phyloP scores from a whole-genome alignment of 2,888 invertebrate genomes.

The Tenthredo scrophulariae region DNA sequence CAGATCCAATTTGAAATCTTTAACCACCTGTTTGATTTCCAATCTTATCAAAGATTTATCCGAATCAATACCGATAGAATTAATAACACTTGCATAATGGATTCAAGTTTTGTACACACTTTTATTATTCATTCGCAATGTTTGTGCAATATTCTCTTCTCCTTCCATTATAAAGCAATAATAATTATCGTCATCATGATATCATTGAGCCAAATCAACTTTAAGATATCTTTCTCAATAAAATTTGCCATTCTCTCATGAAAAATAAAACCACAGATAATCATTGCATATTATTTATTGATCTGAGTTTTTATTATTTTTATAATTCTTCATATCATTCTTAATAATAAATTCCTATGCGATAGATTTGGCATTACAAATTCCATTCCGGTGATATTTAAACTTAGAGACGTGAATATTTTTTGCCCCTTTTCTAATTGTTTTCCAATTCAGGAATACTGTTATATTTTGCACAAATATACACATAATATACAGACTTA shows the following conservation, averaged over 20 bases:
- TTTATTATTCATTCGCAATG: not conserved
- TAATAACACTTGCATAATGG: not conserved
- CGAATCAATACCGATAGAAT: not conserved
- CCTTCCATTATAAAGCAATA: not conserved
- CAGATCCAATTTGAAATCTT: not conserved
- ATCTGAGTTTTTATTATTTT: not conserved
- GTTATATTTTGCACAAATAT: slow-evolving; percentile 8
- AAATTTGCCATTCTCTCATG: not conserved
- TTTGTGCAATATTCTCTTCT: slow-evolving; percentile 30
- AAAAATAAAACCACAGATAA: not conserved
- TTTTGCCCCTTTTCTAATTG: not conserved
- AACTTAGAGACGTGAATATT: not conserved
- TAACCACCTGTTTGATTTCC: not conserved
- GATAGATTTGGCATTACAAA: not conserved
- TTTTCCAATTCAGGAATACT: not conserved
- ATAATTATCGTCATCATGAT: not conserved
- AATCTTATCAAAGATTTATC: not conserved
- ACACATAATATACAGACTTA: not conserved
- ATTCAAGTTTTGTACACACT: not conserved
- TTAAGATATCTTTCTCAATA: not conserved
- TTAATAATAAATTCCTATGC: not conserved
- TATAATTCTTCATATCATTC: not conserved
- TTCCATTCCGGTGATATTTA: not conserved
- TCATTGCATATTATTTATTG: not conserved
- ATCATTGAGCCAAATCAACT: not conserved